phyloP scores from a whole-genome alignment of 2,113 vertebrate genomes.

The Psilopogon haemacephalus region DNA sequence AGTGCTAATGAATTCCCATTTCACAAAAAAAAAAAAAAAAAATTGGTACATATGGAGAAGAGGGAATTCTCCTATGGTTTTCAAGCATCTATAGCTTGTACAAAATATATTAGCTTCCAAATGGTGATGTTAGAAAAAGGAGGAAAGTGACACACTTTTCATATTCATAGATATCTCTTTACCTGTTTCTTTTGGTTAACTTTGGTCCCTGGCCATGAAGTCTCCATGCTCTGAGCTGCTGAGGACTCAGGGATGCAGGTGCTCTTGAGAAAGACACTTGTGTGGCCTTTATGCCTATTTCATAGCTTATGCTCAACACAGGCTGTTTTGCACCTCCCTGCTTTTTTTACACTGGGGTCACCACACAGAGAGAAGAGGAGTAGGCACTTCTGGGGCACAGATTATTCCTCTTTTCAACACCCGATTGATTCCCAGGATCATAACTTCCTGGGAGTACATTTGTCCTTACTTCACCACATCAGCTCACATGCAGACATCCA shows the following conservation, averaged over 20 bases:
- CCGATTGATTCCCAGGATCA: background rate
- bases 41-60: background rate
- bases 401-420: background rate
- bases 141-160: background rate
- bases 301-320: fast-evolving
- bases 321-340: background rate
- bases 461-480: background rate
- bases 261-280: background rate
- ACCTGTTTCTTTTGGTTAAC: background rate
- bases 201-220: background rate
- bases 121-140: background rate
- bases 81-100: background rate
- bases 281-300: background rate
- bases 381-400: background rate
- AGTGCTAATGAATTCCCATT: background rate
- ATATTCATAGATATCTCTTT: background rate
- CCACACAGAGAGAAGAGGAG: background rate
- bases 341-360: background rate
- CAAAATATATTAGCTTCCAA: background rate
- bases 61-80: background rate
- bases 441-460: fast-evolving
- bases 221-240: background rate
- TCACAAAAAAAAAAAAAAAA: background rate
- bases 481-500: background rate
- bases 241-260: background rate